A percentile compares a stretch with the other conserved stretches of the same genome.
Evolutionary conservation across 2,113 vertebrate species (phyloP).

Genomic region (Micromys minutus): DNA sequence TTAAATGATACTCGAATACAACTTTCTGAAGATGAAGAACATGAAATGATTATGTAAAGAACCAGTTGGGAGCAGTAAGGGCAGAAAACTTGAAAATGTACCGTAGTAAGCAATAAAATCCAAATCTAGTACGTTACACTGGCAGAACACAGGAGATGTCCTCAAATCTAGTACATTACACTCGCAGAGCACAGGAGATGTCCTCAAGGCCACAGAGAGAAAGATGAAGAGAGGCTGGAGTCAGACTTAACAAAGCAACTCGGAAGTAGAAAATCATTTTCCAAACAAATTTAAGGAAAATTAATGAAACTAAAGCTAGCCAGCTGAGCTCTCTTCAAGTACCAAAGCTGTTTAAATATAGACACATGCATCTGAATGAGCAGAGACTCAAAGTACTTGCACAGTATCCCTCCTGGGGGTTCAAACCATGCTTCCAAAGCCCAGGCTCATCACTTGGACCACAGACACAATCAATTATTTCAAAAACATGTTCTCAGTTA

Average conservation of each 20-base stretch:
- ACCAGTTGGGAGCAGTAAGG: neutral
- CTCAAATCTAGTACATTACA: neutral
- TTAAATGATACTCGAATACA: conserved; percentile 8
- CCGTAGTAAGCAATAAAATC: neutral
- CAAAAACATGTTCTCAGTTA: neutral
- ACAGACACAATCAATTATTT: neutral
- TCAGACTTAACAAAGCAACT: neutral
- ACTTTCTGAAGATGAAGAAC: conserved; percentile 34
- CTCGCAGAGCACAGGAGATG: neutral
- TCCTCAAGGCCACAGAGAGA: too few species aligned
- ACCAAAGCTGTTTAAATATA: neutral
- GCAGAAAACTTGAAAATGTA: neutral
- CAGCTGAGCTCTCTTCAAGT: neutral
- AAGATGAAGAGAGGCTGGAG: neutral
- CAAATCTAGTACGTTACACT: neutral
- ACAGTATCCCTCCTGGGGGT: neutral
- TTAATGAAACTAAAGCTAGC: neutral
- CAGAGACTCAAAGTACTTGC: neutral
- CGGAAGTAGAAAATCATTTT: neutral
- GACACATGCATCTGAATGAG: neutral
- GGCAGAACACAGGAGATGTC: too few species aligned
- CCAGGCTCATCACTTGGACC: neutral
- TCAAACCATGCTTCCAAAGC: neutral
- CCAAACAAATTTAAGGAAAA: neutral
- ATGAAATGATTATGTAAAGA: neutral